phyloP scores from a whole-genome alignment of 1,140 invertebrate genomes.

The Helicoverpa zea region DNA sequence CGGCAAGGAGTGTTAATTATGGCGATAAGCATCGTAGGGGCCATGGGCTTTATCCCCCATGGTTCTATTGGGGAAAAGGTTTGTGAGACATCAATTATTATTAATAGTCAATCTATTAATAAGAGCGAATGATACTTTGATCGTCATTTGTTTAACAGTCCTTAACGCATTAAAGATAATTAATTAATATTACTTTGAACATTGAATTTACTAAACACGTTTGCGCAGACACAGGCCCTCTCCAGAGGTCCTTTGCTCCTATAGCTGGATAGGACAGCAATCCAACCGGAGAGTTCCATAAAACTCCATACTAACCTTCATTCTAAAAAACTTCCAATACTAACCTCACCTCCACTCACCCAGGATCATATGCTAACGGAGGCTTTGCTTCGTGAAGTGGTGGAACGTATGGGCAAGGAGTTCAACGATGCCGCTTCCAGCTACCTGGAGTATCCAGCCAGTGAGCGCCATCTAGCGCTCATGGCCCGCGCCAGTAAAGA shows the following conservation, averaged over 20 bases:
- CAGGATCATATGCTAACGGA: slow-evolving; percentile 87
- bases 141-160: too few species aligned
- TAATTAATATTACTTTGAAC: too few species aligned
- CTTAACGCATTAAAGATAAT: too few species aligned
- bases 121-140: too few species aligned
- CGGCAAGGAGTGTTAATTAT: slow-evolving; percentile 69
- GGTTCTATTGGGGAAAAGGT: slow-evolving; percentile 85
- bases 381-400: slow-evolving; percentile 89
- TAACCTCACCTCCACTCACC: background rate
- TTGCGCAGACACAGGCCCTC: too few species aligned
- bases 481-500: slow-evolving; percentile 86
- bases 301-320: background rate
- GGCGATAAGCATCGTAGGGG: slow-evolving; percentile 80
- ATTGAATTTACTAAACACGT: too few species aligned
- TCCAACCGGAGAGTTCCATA: too few species aligned
- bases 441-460: slow-evolving; percentile 89
- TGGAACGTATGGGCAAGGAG: slow-evolving; percentile 91
- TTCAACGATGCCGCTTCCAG: slow-evolving; percentile 88
- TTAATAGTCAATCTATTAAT: background rate
- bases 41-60: slow-evolving; percentile 83
- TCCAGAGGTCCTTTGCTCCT: too few species aligned
- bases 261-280: background rate
- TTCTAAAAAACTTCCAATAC: background rate
- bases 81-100: slow-evolving; percentile 29
- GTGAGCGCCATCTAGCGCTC: slow-evolving; percentile 84